Evolutionary conservation across 2,888 invertebrate genomes (phyloP).

Genomic region (Scaptodrosophila latifasciaeformis): DNA sequence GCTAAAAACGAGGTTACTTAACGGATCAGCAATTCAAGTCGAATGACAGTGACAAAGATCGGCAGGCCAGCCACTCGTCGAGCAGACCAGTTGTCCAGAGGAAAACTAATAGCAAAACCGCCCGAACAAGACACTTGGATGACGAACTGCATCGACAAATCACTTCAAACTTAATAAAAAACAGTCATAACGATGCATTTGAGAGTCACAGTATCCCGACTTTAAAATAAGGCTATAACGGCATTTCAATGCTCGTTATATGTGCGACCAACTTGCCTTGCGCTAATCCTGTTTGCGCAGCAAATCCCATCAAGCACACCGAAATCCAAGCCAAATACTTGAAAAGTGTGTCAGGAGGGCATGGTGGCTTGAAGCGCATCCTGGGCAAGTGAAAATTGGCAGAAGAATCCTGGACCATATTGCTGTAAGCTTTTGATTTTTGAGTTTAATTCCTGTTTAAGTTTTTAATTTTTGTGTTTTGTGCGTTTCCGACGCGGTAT

Average conservation of each 20-base stretch:
- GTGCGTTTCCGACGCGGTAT: not conserved
- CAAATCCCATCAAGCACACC: conserved; percentile 15
- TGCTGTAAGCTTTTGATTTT: not conserved
- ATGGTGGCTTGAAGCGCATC: conserved; percentile 1
- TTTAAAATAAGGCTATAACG: conserved; percentile 38
- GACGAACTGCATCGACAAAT: conserved; percentile 49
- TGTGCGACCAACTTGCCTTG: conserved; percentile 50
- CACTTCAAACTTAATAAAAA: conserved; percentile 24
- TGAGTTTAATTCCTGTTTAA: not conserved
- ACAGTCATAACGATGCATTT: conserved; percentile 2
- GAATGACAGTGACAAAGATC: not conserved
- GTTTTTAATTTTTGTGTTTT: not conserved
- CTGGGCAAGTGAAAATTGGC: not conserved
- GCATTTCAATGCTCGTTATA: conserved; percentile 14
- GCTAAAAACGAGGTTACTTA: conserved; percentile 57
- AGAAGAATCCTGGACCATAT: conserved; percentile 14
- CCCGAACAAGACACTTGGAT: conserved; percentile 40
- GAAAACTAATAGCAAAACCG: not conserved
- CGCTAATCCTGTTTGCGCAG: conserved; percentile 37
- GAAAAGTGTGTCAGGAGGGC: conserved; percentile 14
- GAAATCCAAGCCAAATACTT: conserved; percentile 22
- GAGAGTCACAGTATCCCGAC: conserved; percentile 3
- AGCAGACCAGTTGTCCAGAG: too few species aligned
- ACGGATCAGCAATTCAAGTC: conserved; percentile 35
- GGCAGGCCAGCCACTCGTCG: too few species aligned